Conservation (phyloP, 2,797 vertebrate genomes). For the Hyperoplus immaculatus region DNA sequence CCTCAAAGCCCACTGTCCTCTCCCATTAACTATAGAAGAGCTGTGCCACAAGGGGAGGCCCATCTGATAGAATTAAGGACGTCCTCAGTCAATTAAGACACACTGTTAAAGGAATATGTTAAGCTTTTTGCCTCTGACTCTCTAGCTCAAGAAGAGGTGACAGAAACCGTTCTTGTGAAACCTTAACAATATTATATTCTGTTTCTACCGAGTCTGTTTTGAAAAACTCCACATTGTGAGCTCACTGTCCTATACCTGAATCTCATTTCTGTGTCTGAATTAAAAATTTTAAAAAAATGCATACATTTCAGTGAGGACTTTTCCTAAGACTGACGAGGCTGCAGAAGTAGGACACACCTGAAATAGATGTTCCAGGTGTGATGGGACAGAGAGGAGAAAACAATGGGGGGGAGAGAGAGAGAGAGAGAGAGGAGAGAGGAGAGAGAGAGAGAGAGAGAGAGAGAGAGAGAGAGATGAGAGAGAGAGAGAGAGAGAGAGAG, state of each 20-base stretch:
- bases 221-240: background rate
- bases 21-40: slow-evolving; percentile 49
- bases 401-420: slow-evolving; percentile 23
- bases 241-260: background rate
- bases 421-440: background rate
- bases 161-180: too few relatives aligned
- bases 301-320: slow-evolving; percentile 38
- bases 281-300: slow-evolving; percentile 23
- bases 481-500: too few relatives aligned
- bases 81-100: slow-evolving; percentile 49
- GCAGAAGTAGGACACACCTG: slow-evolving; percentile 81
- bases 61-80: slow-evolving; percentile 61
- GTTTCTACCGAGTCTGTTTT: background rate
- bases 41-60: slow-evolving; percentile 55
- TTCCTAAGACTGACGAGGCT: slow-evolving; percentile 25
- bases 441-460: too few relatives aligned
- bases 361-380: slow-evolving; percentile 83
- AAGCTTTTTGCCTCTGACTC: too few relatives aligned
- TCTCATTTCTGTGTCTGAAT: background rate
- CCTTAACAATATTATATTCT: too few relatives aligned
- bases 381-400: slow-evolving; percentile 16
- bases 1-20: slow-evolving; percentile 35
- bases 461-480: fast-evolving
- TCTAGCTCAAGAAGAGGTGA: too few relatives aligned
- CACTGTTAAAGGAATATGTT: too few relatives aligned